Percentiles rank a stretch among this genome's conserved stretches.
These are phyloP conservation scores for Cebidichthys violaceus DNA, from an alignment of 2,113 vertebrate genomes.

Conservation along the genomic window DNA sequence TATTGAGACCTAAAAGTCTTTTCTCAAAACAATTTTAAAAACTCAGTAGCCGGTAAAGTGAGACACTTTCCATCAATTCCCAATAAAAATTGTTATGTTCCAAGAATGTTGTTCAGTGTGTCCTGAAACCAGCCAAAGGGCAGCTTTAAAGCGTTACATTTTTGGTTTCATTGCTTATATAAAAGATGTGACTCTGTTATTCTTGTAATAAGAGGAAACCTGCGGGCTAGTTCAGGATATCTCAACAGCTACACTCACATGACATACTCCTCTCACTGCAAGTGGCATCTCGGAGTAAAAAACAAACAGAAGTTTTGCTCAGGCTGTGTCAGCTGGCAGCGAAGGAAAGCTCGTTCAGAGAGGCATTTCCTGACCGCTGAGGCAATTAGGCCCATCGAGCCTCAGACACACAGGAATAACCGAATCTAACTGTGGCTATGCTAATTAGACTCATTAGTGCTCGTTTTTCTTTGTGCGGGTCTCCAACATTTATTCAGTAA, in stretches of 20 bases:
- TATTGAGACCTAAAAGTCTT: too few relatives aligned
- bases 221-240: neutral
- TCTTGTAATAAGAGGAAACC: neutral
- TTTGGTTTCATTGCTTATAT: neutral
- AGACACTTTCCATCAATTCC: neutral
- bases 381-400: conserved; percentile 46
- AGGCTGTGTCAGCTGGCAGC: neutral
- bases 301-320: neutral
- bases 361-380: conserved; percentile 67
- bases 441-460: conserved; percentile 33
- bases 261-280: neutral
- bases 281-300: neutral
- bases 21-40: too few relatives aligned
- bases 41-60: neutral
- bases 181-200: neutral
- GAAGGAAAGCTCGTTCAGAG: conserved; percentile 41
- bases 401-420: conserved; percentile 38
- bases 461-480: neutral
- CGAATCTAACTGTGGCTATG: conserved; percentile 10
- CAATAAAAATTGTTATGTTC: neutral
- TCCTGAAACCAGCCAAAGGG: too few relatives aligned
- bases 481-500: neutral
- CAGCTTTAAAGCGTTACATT: too few relatives aligned
- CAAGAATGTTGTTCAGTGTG: neutral
- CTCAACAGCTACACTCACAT: neutral